Evolutionary conservation across 1,140 invertebrate genomes (phyloP), one percentile per base, ranked within the genome.

Genomic region (Drosophila ohnishii): DNA sequence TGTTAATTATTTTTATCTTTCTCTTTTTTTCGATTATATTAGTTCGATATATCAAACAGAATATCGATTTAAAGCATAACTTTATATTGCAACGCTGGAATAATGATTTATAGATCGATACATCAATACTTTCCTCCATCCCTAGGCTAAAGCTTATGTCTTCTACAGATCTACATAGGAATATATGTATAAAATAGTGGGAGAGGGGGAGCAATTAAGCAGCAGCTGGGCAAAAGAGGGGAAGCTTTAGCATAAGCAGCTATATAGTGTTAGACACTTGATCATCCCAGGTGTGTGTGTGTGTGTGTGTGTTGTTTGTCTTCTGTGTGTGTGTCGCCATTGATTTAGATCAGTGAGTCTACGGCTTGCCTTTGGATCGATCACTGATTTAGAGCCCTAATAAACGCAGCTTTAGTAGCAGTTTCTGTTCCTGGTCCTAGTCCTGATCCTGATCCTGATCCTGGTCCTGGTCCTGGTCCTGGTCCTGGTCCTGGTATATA

Each of bases 221-320:
- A 60, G 58, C 32, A 51, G 58, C 32, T 47, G 45, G 42, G 25
- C n/a, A 32, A 48, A 30, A 22, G 16, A 25, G 3, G 37, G 40
- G n/a, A 34, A 40, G 53, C 22, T 61, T 40, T 53, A 53, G 62
- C 37, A 35, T 30, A 35, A 65, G 55, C 37, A 51, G 70, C 60
- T 32, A 64, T 39, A 30, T 51, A 78, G 71, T 86, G 83, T 87
- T 86, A 40, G 65, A 86, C 82, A 86, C 83, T 78, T 62, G 47
- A 50, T 37, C 57, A 44, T 73, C 63, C 55, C 67, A 65, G 48
- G 51, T 53, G 64, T 66, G 67, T 74, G 65, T 67, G 30, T 50
- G 53, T 78, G 32, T 75, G 28, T 78, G 45, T 61, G 22, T 58
- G 25, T 77, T 59, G 22, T 16, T 34, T 51, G 50, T 51, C 6